These are phyloP conservation scores for Boloria euphrosyne DNA, from an alignment of 2,888 invertebrate species.

Conservation along the genomic window DNA sequence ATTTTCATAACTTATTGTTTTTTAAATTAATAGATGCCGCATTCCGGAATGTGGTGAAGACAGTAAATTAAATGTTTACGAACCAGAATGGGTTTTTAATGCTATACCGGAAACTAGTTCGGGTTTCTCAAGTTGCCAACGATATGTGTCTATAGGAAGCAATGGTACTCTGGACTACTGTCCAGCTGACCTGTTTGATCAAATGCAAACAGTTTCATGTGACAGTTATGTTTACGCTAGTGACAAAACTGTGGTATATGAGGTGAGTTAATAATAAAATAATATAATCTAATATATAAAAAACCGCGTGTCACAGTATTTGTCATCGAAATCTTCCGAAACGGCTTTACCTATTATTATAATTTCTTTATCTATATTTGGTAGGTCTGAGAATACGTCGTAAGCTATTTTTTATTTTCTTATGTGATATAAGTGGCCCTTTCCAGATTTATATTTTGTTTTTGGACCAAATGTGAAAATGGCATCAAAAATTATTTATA, in stretches of 20 bases:
- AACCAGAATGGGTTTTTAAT: constrained; percentile 59
- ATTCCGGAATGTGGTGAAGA: constrained; percentile 64
- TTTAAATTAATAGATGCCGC: constrained; percentile 56
- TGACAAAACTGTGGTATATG: constrained; percentile 47
- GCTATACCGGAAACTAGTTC: constrained; percentile 56
- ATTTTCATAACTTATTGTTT: too few relatives aligned
- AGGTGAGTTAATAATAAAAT: constrained; percentile 40
- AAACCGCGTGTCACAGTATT: too few relatives aligned
- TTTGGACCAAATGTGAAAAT: too few relatives aligned
- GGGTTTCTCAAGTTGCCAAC: constrained; percentile 60
- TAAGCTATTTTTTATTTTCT: too few relatives aligned
- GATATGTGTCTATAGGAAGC: constrained; percentile 50
- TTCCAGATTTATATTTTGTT: too few relatives aligned
- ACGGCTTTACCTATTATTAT: too few relatives aligned
- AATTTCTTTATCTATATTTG: too few relatives aligned
- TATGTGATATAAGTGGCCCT: too few relatives aligned
- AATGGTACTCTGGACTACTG: constrained; percentile 48
- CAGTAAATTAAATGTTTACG: constrained; percentile 41
- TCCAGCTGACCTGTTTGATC: constrained; percentile 54
- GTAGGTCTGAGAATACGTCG: too few relatives aligned
- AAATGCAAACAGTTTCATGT: constrained; percentile 34
- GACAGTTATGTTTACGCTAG: constrained; percentile 44
- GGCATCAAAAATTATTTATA: too few relatives aligned
- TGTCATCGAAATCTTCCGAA: too few relatives aligned
- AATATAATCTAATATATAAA: too few relatives aligned